These are phyloP conservation scores for Rhagophthalmus giganteus DNA, from an alignment of 2,888 invertebrate genomes.

Conservation along the genomic window DNA sequence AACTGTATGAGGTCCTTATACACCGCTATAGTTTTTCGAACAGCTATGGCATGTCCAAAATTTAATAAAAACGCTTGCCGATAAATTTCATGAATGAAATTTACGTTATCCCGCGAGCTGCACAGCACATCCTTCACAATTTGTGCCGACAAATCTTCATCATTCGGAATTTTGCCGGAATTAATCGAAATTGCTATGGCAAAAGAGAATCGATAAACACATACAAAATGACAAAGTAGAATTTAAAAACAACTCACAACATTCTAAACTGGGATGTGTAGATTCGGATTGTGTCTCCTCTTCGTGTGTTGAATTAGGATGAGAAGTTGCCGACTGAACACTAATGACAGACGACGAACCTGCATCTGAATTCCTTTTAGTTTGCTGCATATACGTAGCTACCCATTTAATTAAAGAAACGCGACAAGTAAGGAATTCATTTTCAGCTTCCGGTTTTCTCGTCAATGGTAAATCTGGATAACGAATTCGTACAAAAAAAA, in stretches of 20 bases:
- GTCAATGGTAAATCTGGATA: conserved; percentile 70
- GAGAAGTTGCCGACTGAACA: conserved; percentile 16
- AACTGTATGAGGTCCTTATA: conserved; percentile 96
- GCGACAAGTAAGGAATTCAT: conserved; percentile 71
- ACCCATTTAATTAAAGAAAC: conserved; percentile 90
- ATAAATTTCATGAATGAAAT: conserved; percentile 92
- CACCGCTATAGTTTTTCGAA: conserved; percentile 84
- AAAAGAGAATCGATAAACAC: too few species aligned
- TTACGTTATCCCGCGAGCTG: conserved; percentile 85
- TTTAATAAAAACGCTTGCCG: conserved; percentile 90
- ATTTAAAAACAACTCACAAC: conserved; percentile 53
- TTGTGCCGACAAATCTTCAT: conserved; percentile 57
- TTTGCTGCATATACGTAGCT: conserved; percentile 79
- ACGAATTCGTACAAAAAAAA: conserved; percentile 1
- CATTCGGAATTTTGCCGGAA: conserved; percentile 49
- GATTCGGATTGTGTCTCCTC: conserved; percentile 60
- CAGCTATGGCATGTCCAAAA: conserved; percentile 85
- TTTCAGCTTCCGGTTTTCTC: conserved; percentile 72
- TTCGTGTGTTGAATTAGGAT: conserved; percentile 55
- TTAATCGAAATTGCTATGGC: conserved; percentile 51
- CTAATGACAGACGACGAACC: conserved; percentile 43
- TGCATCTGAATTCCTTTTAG: conserved; percentile 62
- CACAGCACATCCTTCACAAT: conserved; percentile 88
- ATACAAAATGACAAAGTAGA: neutral
- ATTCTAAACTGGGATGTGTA: conserved; percentile 65